phyloP scores from a whole-genome alignment of 2,113 vertebrate genomes.

The Phylloscopus trochilus region DNA sequence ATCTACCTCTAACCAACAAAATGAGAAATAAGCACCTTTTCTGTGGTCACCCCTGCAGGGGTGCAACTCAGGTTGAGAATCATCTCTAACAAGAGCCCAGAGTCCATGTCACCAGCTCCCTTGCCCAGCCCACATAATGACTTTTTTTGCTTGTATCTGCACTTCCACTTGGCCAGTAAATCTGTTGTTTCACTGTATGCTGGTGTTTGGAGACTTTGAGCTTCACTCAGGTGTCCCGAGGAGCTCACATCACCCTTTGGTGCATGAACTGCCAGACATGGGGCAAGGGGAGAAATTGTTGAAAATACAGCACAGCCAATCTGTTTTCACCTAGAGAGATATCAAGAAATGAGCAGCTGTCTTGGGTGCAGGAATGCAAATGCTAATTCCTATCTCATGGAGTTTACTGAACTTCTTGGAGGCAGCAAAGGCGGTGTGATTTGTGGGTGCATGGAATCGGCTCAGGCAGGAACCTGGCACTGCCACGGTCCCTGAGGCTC shows the following conservation, averaged over 20 bases:
- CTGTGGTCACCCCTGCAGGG: rapidly evolving
- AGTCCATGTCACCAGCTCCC: not conserved
- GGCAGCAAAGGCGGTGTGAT: not conserved
- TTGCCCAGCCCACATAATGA: not conserved
- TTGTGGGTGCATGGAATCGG: rapidly evolving
- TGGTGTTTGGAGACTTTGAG: not conserved
- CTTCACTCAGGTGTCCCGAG: rapidly evolving
- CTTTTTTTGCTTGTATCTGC: not conserved
- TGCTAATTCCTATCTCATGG: not conserved
- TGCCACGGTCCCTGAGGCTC: not conserved
- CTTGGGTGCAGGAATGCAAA: not conserved
- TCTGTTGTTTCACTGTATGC: rapidly evolving
- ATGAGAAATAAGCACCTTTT: not conserved
- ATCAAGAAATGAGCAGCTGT: not conserved
- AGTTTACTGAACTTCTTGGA: not conserved
- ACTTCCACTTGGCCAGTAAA: not conserved
- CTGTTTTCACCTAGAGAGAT: not conserved
- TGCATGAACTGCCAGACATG: rapidly evolving
- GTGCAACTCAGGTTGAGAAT: not conserved
- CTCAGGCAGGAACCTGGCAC: not conserved
- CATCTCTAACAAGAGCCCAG: not conserved
- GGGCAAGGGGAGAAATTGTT: not conserved
- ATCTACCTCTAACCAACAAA: not conserved
- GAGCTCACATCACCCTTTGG: not conserved
- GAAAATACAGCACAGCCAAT: not conserved